Evolutionary conservation across 2,113 vertebrate genomes (phyloP), one percentile per base, ranked within the genome.

Genomic region (Catharus fuscescens): DNA sequence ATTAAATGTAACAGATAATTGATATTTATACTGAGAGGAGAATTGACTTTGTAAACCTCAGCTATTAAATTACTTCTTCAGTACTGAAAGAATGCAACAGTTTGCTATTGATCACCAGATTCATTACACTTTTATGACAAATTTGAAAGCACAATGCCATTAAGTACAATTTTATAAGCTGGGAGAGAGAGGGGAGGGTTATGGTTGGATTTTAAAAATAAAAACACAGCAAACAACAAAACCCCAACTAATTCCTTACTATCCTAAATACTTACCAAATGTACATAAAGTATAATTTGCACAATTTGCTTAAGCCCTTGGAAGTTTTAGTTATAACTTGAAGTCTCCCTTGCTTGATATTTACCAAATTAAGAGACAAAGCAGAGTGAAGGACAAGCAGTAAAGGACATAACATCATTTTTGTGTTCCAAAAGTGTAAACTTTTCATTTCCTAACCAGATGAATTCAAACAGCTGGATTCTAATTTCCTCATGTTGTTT

Each of bases 21-120:
- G 94, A 92, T 95, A 97, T 96, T 96, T 94, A 96, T 86, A 76
- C 53, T 6, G 79, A 96, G 87, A 78, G 91, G 81, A 92, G 94
- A 95, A 96, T 62, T 92, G 94, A 95, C 88, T 92, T 86, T 96
- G 90, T 85, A 94, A 96, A 95, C 95, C 96, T 95, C 95, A 95
- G 92, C 95, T 95, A 96, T 95, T 96, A 93, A 96, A 97, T 96
- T 95, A 96, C 90, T 88, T 71, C 72, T 95, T 64, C 32, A 60
- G 60, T 36, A 80, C 86, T 56, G n/a, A 74, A 89, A 80, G 72
- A 86, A 92, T 0, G 15, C 88, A 93, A 74, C 52, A 92, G 88
- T 80, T 78, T 69, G 54, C 26, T 96, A 97, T 96, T 95, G 95
- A 97, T 96, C 94, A 95, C 52, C 66, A 83, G 85, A 86, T 92